Evolutionary conservation across 2,888 invertebrate species (phyloP).

Genomic region (Xanthostigma xanthostigma): DNA sequence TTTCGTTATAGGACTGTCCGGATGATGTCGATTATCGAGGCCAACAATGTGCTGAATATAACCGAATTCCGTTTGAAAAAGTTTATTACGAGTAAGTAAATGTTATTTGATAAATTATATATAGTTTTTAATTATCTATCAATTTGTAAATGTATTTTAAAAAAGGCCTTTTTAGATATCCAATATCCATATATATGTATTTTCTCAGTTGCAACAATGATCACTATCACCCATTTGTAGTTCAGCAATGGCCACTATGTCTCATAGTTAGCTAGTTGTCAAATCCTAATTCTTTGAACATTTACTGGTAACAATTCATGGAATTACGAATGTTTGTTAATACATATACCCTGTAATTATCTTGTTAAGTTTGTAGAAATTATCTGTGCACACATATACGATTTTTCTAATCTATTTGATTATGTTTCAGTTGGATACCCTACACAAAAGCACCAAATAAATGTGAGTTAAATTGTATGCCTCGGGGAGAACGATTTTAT

Average conservation of each 20-base stretch:
- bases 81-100: conserved; percentile 59
- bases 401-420: no score
- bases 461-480: conserved; percentile 94
- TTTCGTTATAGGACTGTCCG: conserved; percentile 53
- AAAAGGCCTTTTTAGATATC: no score
- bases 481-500: conserved; percentile 80
- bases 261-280: no score
- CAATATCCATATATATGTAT: no score
- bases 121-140: not conserved
- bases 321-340: no score
- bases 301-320: no score
- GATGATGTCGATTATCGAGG: conserved; percentile 68
- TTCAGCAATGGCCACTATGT: no score
- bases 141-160: no score
- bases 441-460: conserved; percentile 77
- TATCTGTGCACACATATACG: conserved; percentile 1
- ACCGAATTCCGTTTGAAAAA: conserved; percentile 68
- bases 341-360: conserved; percentile 3
- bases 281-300: no score
- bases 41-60: conserved; percentile 78
- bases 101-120: conserved; percentile 1
- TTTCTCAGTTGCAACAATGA: no score
- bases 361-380: not conserved
- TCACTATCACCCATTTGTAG: no score
- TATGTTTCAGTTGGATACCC: conserved; percentile 60